phyloP scores from a whole-genome alignment of 2,888 invertebrate species.

The Ernsta delagoae region DNA sequence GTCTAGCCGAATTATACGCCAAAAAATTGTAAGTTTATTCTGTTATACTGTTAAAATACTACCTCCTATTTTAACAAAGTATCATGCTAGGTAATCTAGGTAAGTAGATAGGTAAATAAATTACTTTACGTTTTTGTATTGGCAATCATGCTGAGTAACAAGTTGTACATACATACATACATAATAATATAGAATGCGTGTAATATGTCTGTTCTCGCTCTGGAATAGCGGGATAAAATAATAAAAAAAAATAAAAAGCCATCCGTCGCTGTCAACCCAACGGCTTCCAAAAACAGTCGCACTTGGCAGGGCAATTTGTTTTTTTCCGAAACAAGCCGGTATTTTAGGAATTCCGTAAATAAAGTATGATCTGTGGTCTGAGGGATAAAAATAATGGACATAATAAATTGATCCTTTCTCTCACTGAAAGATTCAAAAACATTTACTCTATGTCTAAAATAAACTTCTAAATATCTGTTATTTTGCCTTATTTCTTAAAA shows the following conservation, averaged over 20 bases:
- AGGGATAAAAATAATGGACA: slow-evolving; percentile 1
- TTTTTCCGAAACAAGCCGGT: slow-evolving; percentile 10
- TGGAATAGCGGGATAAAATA: slow-evolving; percentile 13
- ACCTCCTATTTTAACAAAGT: no score
- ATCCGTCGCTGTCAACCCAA: slow-evolving; percentile 25
- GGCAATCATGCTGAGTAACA: no score
- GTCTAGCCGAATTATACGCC: no score
- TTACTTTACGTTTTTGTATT: no score
- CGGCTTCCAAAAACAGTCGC: slow-evolving; percentile 18
- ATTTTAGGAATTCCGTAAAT: slow-evolving; percentile 6
- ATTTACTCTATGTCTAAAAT: background rate
- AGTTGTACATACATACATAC: no score
- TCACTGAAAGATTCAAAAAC: background rate
- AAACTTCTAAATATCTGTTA: no score
- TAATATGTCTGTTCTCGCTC: background rate
- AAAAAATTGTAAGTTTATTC: no score
- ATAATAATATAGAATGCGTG: no score
- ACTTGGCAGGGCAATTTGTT: slow-evolving; percentile 23
- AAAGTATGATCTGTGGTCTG: slow-evolving; percentile 9
- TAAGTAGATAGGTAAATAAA: no score
- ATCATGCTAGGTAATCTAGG: no score
- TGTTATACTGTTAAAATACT: no score
- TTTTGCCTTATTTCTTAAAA: no score
- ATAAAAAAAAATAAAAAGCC: slow-evolving; percentile 15
- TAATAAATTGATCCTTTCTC: background rate